phyloP scores from a whole-genome alignment of 2,888 invertebrate species.

The Netelia virgata region DNA sequence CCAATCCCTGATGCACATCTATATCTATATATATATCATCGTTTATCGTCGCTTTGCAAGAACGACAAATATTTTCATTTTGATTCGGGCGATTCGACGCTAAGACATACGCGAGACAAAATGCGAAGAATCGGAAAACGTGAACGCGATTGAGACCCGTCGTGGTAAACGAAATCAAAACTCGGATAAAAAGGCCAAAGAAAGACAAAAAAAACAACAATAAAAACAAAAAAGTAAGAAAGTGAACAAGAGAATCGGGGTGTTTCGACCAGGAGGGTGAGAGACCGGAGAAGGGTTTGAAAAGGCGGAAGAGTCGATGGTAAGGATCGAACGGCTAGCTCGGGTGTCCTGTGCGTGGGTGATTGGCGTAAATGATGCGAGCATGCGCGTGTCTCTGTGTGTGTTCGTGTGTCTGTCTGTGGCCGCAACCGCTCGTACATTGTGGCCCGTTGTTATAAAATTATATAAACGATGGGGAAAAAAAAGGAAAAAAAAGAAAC shows the following conservation, averaged over 20 bases:
- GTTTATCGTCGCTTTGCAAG: conserved; percentile 1
- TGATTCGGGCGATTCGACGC: conserved; percentile 24
- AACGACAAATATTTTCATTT: conserved; percentile 15
- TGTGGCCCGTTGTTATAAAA: conserved; percentile 79
- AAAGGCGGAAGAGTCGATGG: conserved; percentile 54
- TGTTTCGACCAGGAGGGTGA: conserved; percentile 1
- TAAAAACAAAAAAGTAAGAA: conserved; percentile 33
- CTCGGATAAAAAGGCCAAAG: conserved; percentile 35
- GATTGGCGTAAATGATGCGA: conserved; percentile 54
- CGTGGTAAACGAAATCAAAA: conserved; percentile 60
- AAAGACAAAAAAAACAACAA: background rate
- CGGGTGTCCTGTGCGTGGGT: conserved; percentile 62
- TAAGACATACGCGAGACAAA: background rate
- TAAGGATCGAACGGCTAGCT: conserved; percentile 66
- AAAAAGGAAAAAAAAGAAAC: conserved; percentile 69
- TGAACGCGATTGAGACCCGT: background rate
- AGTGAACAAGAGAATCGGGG: conserved; percentile 4
- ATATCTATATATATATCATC: too few species aligned
- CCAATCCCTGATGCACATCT: background rate
- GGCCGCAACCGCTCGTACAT: conserved; percentile 71
- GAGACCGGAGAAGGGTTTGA: background rate
- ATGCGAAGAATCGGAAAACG: conserved; percentile 3
- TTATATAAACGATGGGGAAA: conserved; percentile 72
- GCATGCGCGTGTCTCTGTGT: conserved; percentile 66
- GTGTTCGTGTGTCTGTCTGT: conserved; percentile 67